Base-by-base conservation (phyloP, 2,797 vertebrate species). In the Crypturellus tataupa region DNA sequence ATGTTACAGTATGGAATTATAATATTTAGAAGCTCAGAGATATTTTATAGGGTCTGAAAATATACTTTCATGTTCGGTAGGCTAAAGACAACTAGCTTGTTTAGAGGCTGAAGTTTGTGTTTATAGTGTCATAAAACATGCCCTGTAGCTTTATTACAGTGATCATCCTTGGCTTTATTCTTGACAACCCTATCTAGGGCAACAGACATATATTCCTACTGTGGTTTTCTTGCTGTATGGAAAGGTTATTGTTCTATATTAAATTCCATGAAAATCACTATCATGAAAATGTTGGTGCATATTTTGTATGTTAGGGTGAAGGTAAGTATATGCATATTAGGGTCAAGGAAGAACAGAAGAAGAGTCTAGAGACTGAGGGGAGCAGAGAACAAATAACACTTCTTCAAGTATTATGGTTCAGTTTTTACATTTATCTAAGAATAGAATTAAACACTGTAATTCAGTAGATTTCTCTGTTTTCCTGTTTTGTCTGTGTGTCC, bases 101-200 rank as follows among this genome's bases (percentile, higher is more conserved):
- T 90, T 86, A 81, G 65, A 46, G 33, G 24, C n/a, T 81, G 89
- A 91, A 79, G 12, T 23, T 84, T 63, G 21, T 91, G 51, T 77
- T 94, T 93, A 78, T 42, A 55, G 65, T 59, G 80, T 60, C 83
- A 91, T 93, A 90, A 94, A 96, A 81, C 31, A 65, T 33, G 20
- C 16, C 17, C 40, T 75, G 23, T 84, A 73, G 71, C 81, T 93
- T 95, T 92, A 90, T 89, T 81, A 39, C 35, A 80, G n/a, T 2
- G 11, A 79, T 76, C 77, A 82, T 79, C 46, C 47, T 77, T 64
- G 10, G 5, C 31, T 81, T 84, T 68, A 77, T 82, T 86, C 29
- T 62, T 37, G 83, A 35, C 7, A 17, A 40, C 37, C 3, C 59
- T 71, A 75, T 35, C 27, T 33, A 79, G 46, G 65, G 15, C 17